Conservation (phyloP, 2,888 invertebrate species). For the Lydus trimaculatus region DNA sequence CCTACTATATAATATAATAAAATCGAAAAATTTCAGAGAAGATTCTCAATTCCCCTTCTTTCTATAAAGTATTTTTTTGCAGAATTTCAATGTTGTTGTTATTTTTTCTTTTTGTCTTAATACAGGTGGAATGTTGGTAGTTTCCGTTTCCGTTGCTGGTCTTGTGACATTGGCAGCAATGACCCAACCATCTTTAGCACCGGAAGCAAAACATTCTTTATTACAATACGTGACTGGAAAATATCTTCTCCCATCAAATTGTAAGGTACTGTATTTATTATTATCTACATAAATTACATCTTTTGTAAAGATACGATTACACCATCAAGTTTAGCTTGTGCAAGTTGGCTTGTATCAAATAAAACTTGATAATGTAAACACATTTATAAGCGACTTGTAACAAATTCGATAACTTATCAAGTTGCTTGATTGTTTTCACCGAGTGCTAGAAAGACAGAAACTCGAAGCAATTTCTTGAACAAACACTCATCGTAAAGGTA, state of each 20-base stretch:
- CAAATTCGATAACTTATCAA: no score
- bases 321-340: no score
- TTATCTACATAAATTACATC: not conserved
- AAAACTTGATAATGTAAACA: no score
- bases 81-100: not conserved
- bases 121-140: slow-evolving; percentile 86
- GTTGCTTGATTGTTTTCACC: no score
- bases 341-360: no score
- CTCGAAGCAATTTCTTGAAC: no score
- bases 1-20: no score
- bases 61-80: not conserved
- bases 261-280: slow-evolving; percentile 61
- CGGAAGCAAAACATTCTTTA: slow-evolving; percentile 89
- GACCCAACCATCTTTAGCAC: slow-evolving; percentile 88
- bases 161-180: slow-evolving; percentile 89
- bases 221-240: slow-evolving; percentile 92
- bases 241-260: slow-evolving; percentile 87
- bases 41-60: not conserved
- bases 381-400: no score
- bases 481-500: no score
- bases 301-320: no score
- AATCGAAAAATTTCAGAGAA: no score
- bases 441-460: no score
- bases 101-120: slow-evolving; percentile 25
- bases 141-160: slow-evolving; percentile 88